phyloP scores from a whole-genome alignment of 2,888 invertebrate species.

The Monochamus alternatus region DNA sequence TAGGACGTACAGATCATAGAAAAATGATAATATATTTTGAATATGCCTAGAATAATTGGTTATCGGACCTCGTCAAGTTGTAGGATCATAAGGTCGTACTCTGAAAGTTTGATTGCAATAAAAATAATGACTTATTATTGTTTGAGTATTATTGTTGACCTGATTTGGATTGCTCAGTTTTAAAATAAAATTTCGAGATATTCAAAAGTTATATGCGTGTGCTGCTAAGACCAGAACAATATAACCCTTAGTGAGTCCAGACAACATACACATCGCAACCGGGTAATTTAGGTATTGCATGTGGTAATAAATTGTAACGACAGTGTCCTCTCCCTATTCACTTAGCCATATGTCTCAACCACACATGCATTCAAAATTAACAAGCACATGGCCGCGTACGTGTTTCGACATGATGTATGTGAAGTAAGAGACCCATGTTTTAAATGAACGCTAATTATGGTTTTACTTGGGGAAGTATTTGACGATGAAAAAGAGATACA shows the following conservation, averaged over 20 bases:
- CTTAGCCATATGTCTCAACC: conserved; percentile 10
- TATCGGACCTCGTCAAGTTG: too few relatives aligned
- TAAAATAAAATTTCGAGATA: not conserved
- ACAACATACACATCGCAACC: too few relatives aligned
- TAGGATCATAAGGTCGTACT: too few relatives aligned
- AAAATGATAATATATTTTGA: too few relatives aligned
- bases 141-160: not conserved
- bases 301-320: conserved; percentile 7
- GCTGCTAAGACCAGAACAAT: too few relatives aligned
- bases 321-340: conserved; percentile 12
- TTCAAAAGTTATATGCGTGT: too few relatives aligned
- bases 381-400: not conserved
- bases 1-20: too few relatives aligned
- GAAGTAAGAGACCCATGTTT: not conserved
- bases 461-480: not conserved
- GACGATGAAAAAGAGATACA: too few relatives aligned
- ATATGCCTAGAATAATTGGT: too few relatives aligned
- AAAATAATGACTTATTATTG: too few relatives aligned
- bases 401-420: conserved; percentile 1
- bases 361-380: conserved; percentile 13
- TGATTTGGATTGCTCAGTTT: not conserved
- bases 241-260: too few relatives aligned
- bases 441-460: not conserved
- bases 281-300: conserved; percentile 2
- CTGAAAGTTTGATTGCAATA: too few relatives aligned